Conservation (phyloP, 2,888 invertebrate species). For the Pyrrhia umbra region DNA sequence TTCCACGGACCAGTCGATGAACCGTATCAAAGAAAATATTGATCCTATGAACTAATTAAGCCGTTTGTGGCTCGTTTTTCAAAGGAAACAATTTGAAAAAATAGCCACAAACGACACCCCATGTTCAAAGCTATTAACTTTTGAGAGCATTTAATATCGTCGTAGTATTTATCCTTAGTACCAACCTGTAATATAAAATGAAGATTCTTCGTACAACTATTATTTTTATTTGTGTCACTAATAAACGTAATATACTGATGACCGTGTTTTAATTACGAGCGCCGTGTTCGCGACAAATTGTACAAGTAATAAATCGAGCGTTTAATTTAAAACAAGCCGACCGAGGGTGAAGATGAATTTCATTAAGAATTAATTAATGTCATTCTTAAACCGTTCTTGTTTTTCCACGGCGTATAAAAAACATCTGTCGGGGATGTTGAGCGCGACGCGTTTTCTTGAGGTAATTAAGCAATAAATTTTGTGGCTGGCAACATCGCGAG, state of each 20-base stretch:
- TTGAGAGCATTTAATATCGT: conserved; percentile 49
- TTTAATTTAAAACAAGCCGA: conserved; percentile 88
- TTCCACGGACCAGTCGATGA: conserved; percentile 85
- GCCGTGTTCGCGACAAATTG: conserved; percentile 86
- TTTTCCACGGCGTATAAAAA: conserved; percentile 89
- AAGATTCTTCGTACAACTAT: conserved; percentile 68
- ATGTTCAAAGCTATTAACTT: conserved; percentile 35
- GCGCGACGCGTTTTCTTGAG: conserved; percentile 88
- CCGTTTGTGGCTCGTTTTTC: conserved; percentile 70
- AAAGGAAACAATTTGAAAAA: conserved; percentile 64
- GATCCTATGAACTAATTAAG: conserved; percentile 41
- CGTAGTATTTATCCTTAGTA: conserved; percentile 71
- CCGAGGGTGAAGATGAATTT: conserved; percentile 90
- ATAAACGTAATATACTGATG: conserved; percentile 86
- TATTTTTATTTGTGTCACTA: conserved; percentile 72
- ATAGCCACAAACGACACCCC: conserved; percentile 61
- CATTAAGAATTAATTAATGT: conserved; percentile 91
- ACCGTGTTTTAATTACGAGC: conserved; percentile 80
- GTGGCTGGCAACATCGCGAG: conserved; percentile 87
- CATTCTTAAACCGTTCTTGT: conserved; percentile 90
- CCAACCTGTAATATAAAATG: conserved; percentile 59
- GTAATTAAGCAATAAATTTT: conserved; percentile 91
- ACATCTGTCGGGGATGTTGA: conserved; percentile 84
- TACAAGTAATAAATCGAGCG: conserved; percentile 88
- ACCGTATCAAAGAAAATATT: conserved; percentile 86